phyloP scores from a whole-genome alignment of 2,888 invertebrate genomes.

The Cremastinae sp. region DNA sequence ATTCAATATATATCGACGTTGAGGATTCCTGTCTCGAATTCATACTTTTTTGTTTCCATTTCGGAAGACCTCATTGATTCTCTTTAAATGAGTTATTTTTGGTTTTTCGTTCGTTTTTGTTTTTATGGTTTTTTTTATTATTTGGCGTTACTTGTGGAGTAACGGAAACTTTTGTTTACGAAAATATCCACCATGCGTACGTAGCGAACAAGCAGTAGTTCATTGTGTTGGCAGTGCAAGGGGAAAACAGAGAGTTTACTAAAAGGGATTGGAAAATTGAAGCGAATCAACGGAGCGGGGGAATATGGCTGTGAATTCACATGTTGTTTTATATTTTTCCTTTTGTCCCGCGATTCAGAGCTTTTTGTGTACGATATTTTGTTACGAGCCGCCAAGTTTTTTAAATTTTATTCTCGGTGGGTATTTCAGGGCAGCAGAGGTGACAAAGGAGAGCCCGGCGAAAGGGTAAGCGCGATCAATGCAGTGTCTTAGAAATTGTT shows the following conservation, averaged over 20 bases:
- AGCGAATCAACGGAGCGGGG: background rate
- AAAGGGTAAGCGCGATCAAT: constrained; percentile 84
- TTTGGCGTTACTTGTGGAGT: constrained; percentile 17
- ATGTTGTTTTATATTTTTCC: constrained; percentile 15
- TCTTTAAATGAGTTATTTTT: constrained; percentile 1
- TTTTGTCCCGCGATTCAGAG: background rate
- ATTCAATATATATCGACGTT: background rate
- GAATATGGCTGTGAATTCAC: constrained; percentile 11
- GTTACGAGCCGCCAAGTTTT: constrained; percentile 20
- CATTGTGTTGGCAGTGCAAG: constrained; percentile 66
- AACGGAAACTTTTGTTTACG: constrained; percentile 13
- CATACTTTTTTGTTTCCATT: constrained; percentile 28
- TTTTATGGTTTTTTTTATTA: background rate
- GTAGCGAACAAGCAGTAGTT: constrained; percentile 40
- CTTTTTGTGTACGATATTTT: constrained; percentile 14
- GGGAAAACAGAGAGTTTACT: background rate
- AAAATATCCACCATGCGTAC: constrained; percentile 41
- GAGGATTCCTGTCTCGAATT: constrained; percentile 30
- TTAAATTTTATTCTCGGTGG: constrained; percentile 63
- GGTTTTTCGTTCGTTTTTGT: background rate
- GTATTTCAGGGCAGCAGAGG: constrained; percentile 87
- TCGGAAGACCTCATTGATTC: background rate
- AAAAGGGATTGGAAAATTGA: constrained; percentile 9
- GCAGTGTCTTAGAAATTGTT: constrained; percentile 24
- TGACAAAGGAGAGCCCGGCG: constrained; percentile 88